Evolutionary conservation across 2,888 invertebrate species (phyloP), one percentile per base, ranked within the genome.

Genomic region (Acrocyrtus sp.): DNA sequence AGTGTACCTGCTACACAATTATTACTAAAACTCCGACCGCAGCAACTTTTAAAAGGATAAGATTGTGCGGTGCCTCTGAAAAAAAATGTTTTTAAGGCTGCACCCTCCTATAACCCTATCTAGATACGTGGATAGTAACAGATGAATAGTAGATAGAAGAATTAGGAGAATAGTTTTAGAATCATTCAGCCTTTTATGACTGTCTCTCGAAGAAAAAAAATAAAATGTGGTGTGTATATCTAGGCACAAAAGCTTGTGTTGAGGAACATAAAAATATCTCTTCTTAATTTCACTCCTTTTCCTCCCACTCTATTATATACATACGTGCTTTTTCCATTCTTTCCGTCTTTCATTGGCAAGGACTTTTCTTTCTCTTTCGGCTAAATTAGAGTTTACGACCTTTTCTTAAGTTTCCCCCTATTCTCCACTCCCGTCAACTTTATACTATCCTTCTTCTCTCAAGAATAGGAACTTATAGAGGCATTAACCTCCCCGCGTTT

Each of bases 341-440:
- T 48, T 68, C 57, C 39, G 47, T 58, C 29, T 51, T 58, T 48
- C 67, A 57, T 70, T 72, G 39, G 51, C 60, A 53, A 67, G 15
- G 60, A 53, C 51, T 51, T n/a, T n/a, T n/a, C n/a, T n/a, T n/a
- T 57, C 57, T 22, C 51, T 58, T 26, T 54, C 19, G 53, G 54
- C 60, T 60, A 60, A 68, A 68, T 68, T 68, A 61, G 54, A 68
- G 68, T 68, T 68, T 68, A 68, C 68, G 60, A 68, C 68, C 68
- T 60, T 22, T 68, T 47, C 58, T 39, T 21, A 54, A 43, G 53
- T 29, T 29, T 41, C 17, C 41, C 29, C 3, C 17, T 41, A 41
- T 41, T 8, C 34, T 34, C 6, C 34, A 34, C 34, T 8, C 6
- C 34, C 34, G 12, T 21, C 48, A 45, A 10, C 48, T 48, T 48